A percentile compares a stretch with the other conserved stretches of the same genome.
Evolutionary conservation across 2,113 vertebrate genomes (phyloP).

Genomic region (Murina feae): DNA sequence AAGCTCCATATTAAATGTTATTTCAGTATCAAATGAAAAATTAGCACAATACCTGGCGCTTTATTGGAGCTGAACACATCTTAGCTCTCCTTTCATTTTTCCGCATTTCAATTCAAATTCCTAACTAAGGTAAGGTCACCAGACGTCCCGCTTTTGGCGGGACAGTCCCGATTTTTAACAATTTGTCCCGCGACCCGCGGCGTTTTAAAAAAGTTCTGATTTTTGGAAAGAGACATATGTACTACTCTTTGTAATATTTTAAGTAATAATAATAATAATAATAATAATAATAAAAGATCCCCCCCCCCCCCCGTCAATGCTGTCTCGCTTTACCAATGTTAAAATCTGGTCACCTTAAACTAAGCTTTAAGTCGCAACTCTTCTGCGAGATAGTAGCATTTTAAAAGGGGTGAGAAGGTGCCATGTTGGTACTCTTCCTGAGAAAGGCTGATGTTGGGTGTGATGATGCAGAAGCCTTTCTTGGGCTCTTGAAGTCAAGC

Average conservation of each 20-base stretch:
- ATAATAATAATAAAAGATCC: too few species aligned
- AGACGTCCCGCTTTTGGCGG: too few species aligned
- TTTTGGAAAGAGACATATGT: too few species aligned
- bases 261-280: too few species aligned
- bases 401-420: neutral
- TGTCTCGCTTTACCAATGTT: too few species aligned
- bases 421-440: neutral
- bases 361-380: fast-evolving
- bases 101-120: neutral
- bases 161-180: too few species aligned
- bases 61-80: neutral
- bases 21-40: neutral
- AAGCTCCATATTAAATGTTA: neutral
- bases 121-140: neutral
- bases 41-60: neutral
- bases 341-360: too few species aligned
- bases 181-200: too few species aligned
- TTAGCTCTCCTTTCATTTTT: neutral
- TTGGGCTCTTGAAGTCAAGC: neutral
- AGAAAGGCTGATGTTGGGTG: neutral
- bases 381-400: neutral
- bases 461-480: neutral
- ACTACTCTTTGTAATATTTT: too few species aligned
- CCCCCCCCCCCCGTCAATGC: too few species aligned
- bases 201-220: too few species aligned